phyloP scores from a whole-genome alignment of 2,888 invertebrate species.

The Clunio marinus region DNA sequence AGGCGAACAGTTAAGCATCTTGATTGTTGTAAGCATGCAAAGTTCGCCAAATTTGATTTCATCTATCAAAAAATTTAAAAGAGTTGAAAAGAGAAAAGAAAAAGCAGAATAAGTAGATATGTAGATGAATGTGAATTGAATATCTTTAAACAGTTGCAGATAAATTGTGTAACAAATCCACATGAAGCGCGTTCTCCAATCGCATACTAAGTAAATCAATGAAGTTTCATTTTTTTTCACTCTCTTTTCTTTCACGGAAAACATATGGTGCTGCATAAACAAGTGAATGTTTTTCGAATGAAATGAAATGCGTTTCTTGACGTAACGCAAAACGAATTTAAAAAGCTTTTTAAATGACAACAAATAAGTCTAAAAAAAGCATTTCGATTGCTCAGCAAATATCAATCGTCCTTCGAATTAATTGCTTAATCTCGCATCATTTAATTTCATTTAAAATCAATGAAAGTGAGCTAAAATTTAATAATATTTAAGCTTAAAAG shows the following conservation, averaged over 20 bases:
- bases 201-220: conserved; percentile 14
- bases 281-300: neutral
- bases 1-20: neutral
- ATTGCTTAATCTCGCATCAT: neutral
- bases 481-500: too few relatives aligned
- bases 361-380: too few relatives aligned
- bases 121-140: neutral
- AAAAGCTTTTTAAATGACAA: neutral
- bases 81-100: neutral
- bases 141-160: conserved; percentile 9
- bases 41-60: conserved; percentile 6
- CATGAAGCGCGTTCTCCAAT: conserved; percentile 29
- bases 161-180: conserved; percentile 19
- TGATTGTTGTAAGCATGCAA: neutral
- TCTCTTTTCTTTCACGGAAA: neutral
- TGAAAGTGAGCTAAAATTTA: neutral
- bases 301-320: neutral
- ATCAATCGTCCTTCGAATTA: neutral
- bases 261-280: conserved; percentile 9
- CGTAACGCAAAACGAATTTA: neutral
- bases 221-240: too few relatives aligned
- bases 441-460: neutral
- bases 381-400: neutral
- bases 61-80: conserved; percentile 26
- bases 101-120: conserved; percentile 31